Evolutionary conservation across 2,888 invertebrate species (phyloP), one percentile per base, ranked within the genome.

Genomic region (Crocallis elinguaria): DNA sequence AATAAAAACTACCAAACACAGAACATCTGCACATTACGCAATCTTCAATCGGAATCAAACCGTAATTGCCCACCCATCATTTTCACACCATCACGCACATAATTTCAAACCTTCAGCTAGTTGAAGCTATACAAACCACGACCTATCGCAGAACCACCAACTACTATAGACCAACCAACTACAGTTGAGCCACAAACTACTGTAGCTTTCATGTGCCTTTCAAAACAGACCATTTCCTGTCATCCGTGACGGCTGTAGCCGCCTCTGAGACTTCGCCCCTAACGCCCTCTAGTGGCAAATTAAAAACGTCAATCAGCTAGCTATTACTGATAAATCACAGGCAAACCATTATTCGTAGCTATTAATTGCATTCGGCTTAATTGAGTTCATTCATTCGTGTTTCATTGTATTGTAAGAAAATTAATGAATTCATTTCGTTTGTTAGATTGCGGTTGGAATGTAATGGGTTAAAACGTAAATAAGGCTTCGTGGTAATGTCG

Each of bases 231-330:
- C 16, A 45, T 71, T 73, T 66, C 60, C 73, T 75, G 79, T 77
- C 79, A 67, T 60, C 58, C 57, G 58, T 75, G 79, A 75, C 78
- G 69, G 66, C 53, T 58, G 16, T 50, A 70, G 71, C 71, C 71
- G 75, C 78, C 73, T 73, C 56, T 35, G 55, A 71, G 48, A 50
- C 65, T 69, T 62, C 62, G 64, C 57, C 67, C 57, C 62, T 67
- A 71, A 69, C 63, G 57, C 71, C 70, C 68, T 64, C 68, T 66
- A 58, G 68, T 66, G 65, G 75, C 57, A 77, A 82, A 83, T 87
- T 86, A 87, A 88, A 89, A 87, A 84, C 84, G 88, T 87, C 88
- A 87, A 87, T 89, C 89, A 88, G 66, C 66, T 64, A 77, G 77
- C 80, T 83, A 80, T 81, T 77, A 82, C 83, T 84, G 82, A 87